These are phyloP conservation scores for Bovichtus variegatus DNA, from an alignment of 2,797 vertebrate species.

Conservation along the genomic window DNA sequence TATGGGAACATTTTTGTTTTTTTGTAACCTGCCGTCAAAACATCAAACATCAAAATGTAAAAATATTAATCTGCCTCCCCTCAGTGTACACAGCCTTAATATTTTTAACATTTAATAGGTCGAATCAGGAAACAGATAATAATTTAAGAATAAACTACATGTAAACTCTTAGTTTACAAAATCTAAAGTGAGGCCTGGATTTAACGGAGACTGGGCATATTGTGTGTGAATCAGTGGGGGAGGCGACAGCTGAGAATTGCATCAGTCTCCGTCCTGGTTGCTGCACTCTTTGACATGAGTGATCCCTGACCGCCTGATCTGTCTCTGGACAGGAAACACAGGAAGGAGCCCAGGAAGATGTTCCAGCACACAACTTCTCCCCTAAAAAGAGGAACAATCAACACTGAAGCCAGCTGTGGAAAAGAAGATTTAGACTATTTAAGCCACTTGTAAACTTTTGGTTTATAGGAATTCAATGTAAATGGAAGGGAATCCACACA, in stretches of 20 bases:
- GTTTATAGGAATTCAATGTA: conserved; percentile 18
- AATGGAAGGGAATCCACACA: conserved; percentile 13
- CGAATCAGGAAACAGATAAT: background rate
- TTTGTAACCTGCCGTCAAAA: conserved; percentile 19
- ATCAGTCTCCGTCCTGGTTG: conserved; percentile 57
- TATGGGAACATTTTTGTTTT: conserved; percentile 43
- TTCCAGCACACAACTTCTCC: conserved; percentile 89
- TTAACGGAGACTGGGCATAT: background rate
- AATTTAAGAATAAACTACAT: background rate
- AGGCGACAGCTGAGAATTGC: conserved; percentile 63
- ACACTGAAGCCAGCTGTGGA: conserved; percentile 24
- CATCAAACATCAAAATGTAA: background rate
- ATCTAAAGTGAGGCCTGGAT: conserved; percentile 7
- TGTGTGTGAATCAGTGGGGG: conserved; percentile 16
- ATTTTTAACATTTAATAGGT: background rate
- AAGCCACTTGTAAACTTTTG: conserved; percentile 9
- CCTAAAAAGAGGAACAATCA: conserved; percentile 88
- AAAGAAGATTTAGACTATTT: conserved; percentile 20
- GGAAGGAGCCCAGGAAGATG: conserved; percentile 91
- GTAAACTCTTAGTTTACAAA: background rate
- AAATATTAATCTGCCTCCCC: background rate
- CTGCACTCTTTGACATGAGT: conserved; percentile 65
- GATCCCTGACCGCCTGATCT: conserved; percentile 82
- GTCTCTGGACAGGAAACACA: conserved; percentile 91
- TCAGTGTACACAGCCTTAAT: background rate